These are phyloP conservation scores for Uromys caudimaculatus DNA, from an alignment of 2,797 vertebrate species.

Conservation along the genomic window DNA sequence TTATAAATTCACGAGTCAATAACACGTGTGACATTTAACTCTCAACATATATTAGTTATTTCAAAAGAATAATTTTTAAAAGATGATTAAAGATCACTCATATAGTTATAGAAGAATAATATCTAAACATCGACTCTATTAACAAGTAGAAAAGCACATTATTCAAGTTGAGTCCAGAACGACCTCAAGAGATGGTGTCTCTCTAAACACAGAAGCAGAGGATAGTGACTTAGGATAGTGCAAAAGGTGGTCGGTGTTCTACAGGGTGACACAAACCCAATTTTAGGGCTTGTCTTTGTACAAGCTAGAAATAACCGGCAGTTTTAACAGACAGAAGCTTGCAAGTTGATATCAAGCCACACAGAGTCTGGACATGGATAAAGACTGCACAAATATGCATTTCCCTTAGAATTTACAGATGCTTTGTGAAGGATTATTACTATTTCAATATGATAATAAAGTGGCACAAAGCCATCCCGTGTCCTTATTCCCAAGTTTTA, in stretches of 20 bases:
- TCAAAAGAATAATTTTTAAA: conserved; percentile 9
- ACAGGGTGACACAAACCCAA: background rate
- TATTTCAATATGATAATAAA: background rate
- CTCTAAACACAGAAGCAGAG: background rate
- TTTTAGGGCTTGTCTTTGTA: background rate
- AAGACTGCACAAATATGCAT: background rate
- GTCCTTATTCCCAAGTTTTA: conserved; percentile 13
- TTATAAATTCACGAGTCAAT: conserved; percentile 23
- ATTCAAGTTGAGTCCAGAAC: background rate
- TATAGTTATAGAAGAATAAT: background rate
- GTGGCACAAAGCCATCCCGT: background rate
- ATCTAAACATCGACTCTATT: background rate
- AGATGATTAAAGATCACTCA: conserved; percentile 41
- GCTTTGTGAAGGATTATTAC: background rate
- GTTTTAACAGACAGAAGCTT: background rate
- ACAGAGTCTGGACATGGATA: background rate
- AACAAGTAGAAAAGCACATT: conserved; percentile 35
- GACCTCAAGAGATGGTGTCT: background rate
- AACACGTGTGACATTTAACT: background rate
- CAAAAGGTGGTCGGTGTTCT: background rate
- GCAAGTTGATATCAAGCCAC: background rate
- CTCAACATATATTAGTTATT: conserved; percentile 15
- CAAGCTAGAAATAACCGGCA: background rate
- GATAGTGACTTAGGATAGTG: background rate
- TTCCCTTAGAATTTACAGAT: background rate